A percentile compares a stretch with the other conserved stretches of the same genome.
Conservation (phyloP, 1,140 invertebrate species). For the Drosophila insularis region DNA sequence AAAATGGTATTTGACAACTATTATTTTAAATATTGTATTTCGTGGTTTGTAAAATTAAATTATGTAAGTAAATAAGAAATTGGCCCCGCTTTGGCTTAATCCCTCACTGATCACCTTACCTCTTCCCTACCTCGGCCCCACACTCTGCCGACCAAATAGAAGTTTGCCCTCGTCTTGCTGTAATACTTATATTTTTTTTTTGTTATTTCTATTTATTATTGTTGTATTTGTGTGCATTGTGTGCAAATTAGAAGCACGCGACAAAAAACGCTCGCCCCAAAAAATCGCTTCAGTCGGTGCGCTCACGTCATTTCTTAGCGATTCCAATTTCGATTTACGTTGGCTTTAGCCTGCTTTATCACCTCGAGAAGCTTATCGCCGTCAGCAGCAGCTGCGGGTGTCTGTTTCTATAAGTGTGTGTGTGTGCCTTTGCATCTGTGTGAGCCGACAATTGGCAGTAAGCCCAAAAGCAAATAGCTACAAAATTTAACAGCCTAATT, state of each 20-base stretch:
- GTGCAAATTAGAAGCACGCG: slow-evolving; percentile 66
- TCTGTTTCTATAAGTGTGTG: background rate
- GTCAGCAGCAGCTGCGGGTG: background rate
- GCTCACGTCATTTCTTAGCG: slow-evolving; percentile 26
- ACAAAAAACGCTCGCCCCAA: slow-evolving; percentile 48
- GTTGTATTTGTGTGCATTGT: slow-evolving; percentile 34
- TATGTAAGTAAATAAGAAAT: too few relatives aligned
- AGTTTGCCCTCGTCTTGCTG: slow-evolving; percentile 25
- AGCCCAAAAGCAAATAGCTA: slow-evolving; percentile 15
- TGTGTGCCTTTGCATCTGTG: slow-evolving; percentile 16
- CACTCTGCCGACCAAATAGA: background rate
- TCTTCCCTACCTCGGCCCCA: background rate
- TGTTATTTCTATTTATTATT: too few relatives aligned
- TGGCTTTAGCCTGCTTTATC: slow-evolving; percentile 7
- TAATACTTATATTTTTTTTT: background rate
- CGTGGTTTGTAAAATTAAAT: too few relatives aligned
- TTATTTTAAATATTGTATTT: too few relatives aligned
- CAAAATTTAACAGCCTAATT: slow-evolving; percentile 20
- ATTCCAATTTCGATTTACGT: slow-evolving; percentile 56
- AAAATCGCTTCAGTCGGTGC: slow-evolving; percentile 24
- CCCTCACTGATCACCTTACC: too few relatives aligned
- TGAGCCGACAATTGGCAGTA: slow-evolving; percentile 28
- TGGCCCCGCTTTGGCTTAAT: too few relatives aligned
- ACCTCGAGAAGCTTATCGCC: slow-evolving; percentile 36
- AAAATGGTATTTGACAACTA: too few relatives aligned